Evolutionary conservation across 1,140 invertebrate species (phyloP).

Genomic region (Drosophila kanapiae): DNA sequence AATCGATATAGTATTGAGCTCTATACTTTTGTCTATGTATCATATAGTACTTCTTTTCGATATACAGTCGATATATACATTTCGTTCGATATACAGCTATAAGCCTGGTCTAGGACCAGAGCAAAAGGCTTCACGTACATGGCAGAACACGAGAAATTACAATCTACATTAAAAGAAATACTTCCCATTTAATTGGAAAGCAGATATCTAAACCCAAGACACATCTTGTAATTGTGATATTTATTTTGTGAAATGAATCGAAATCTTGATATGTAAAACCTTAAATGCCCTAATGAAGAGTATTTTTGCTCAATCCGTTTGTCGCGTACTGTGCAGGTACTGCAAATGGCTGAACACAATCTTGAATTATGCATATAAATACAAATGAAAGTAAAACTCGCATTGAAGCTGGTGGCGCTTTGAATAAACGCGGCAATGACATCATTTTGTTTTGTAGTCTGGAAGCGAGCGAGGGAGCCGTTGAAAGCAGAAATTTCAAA

Average conservation of each 20-base stretch:
- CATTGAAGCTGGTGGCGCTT: conserved; percentile 70
- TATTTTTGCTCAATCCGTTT: conserved; percentile 16
- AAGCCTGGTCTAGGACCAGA: no score
- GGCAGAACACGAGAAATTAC: background rate
- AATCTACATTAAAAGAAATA: background rate
- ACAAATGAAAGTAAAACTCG: conserved; percentile 80
- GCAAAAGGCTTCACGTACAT: background rate
- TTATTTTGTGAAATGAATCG: background rate
- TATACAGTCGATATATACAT: no score
- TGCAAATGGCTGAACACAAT: conserved; percentile 56
- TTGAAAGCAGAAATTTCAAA: conserved; percentile 37
- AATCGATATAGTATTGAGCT: no score
- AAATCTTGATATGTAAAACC: background rate
- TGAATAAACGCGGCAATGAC: conserved; percentile 60
- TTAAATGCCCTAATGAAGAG: background rate
- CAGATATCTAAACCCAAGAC: background rate
- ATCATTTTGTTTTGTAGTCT: conserved; percentile 76
- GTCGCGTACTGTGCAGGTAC: conserved; percentile 36
- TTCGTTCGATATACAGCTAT: no score
- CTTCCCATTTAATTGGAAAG: background rate
- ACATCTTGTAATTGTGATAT: background rate
- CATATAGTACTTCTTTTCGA: no score
- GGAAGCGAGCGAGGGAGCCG: conserved; percentile 43
- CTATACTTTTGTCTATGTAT: no score
- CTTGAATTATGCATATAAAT: conserved; percentile 75